Conservation (phyloP, 2,888 invertebrate genomes). For the Torymus tubicola region DNA sequence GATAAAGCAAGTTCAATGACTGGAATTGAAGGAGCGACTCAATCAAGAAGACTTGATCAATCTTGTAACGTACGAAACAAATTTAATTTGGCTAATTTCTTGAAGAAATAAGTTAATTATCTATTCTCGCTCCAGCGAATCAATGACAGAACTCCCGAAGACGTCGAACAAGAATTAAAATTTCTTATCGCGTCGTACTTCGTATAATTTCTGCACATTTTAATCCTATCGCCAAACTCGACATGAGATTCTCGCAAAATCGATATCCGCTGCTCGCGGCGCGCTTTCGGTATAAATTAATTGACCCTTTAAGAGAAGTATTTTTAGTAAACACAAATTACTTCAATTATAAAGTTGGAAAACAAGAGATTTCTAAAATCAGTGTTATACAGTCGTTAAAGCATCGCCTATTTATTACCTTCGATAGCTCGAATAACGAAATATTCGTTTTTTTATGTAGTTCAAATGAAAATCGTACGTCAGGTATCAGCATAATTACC, state of each 20-base stretch:
- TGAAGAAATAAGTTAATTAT: slow-evolving; percentile 41
- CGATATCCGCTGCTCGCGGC: neutral
- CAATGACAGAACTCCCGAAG: slow-evolving; percentile 22
- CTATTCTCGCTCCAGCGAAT: slow-evolving; percentile 22
- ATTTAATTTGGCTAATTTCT: slow-evolving; percentile 41
- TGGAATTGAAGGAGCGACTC: slow-evolving; percentile 1
- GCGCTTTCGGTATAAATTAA: slow-evolving; percentile 11
- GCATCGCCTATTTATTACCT: too few species aligned
- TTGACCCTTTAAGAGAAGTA: neutral
- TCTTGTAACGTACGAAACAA: slow-evolving; percentile 15
- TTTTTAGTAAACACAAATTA: slow-evolving; percentile 14
- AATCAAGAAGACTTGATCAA: slow-evolving; percentile 16
- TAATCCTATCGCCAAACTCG: slow-evolving; percentile 62
- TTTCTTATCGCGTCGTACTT: slow-evolving; percentile 71
- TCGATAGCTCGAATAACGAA: too few species aligned
- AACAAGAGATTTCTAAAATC: neutral
- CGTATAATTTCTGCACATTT: slow-evolving; percentile 63
- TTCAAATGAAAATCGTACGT: too few species aligned
- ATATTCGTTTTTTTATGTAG: too few species aligned
- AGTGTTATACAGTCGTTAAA: neutral
- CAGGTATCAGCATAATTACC: too few species aligned
- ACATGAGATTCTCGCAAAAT: slow-evolving; percentile 1
- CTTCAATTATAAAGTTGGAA: neutral
- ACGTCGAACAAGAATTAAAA: slow-evolving; percentile 69
- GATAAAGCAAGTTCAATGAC: neutral